phyloP scores from a whole-genome alignment of 2,888 invertebrate species.

The Furcula furcula region DNA sequence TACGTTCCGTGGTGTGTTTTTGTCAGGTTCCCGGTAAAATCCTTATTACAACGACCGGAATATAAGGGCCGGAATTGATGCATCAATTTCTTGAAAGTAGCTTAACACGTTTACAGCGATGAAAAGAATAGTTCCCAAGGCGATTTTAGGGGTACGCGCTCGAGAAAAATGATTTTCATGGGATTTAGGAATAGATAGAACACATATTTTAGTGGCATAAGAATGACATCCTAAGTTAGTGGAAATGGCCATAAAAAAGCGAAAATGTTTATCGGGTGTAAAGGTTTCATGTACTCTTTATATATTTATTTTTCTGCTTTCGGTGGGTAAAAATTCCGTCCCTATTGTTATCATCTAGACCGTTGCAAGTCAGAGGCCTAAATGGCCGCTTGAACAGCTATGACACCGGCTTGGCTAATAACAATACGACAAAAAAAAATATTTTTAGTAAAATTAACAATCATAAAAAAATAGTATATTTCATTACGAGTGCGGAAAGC shows the following conservation, averaged over 20 bases:
- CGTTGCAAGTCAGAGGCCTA: no score
- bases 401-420: no score
- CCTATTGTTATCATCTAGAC: no score
- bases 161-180: constrained; percentile 29
- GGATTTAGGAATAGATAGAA: constrained; percentile 13
- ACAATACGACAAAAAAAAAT: no score
- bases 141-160: constrained; percentile 34
- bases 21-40: constrained; percentile 12
- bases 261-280: no score
- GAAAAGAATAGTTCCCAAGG: constrained; percentile 32
- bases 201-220: constrained; percentile 18
- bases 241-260: constrained; percentile 16
- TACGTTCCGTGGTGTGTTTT: constrained; percentile 13
- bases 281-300: no score
- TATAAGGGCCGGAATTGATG: constrained; percentile 37
- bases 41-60: constrained; percentile 31
- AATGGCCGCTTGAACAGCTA: no score
- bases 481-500: no score
- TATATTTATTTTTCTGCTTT: no score
- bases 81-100: constrained; percentile 36
- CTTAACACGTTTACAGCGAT: constrained; percentile 30
- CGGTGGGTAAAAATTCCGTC: no score
- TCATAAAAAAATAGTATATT: no score
- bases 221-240: constrained; percentile 10
- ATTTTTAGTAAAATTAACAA: no score